These are phyloP conservation scores for Leptopterna dolabrata DNA, from an alignment of 2,888 invertebrate species.

Conservation along the genomic window DNA sequence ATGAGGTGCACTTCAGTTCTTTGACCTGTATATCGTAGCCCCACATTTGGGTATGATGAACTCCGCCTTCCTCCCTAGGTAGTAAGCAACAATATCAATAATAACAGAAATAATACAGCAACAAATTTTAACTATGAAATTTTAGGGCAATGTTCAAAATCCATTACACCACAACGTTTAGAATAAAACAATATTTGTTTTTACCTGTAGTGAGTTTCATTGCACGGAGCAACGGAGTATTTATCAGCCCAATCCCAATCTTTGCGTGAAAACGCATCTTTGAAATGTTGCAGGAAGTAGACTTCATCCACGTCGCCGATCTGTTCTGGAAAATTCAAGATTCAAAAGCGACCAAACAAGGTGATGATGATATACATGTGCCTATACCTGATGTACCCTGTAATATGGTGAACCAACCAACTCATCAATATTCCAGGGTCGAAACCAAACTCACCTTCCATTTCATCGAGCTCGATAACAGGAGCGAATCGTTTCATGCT, in stretches of 20 bases:
- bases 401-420: no score
- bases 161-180: no score
- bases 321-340: conserved; percentile 36
- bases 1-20: conserved; percentile 80
- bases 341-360: neutral
- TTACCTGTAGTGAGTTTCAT: conserved; percentile 4
- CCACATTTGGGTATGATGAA: conserved; percentile 74
- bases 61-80: neutral
- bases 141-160: no score
- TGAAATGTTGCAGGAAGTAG: conserved; percentile 85
- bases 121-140: no score
- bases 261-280: conserved; percentile 79
- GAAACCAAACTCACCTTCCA: conserved; percentile 9
- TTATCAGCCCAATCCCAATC: conserved; percentile 78
- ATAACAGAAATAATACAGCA: no score
- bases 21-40: conserved; percentile 76
- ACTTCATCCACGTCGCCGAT: conserved; percentile 74
- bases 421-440: neutral
- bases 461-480: conserved; percentile 85
- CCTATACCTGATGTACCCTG: no score
- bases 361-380: no score
- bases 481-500: conserved; percentile 84
- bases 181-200: conserved; percentile 33
- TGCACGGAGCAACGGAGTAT: conserved; percentile 75
- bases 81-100: no score